A percentile compares a stretch with the other conserved stretches of the same genome.
Evolutionary conservation across 2,888 invertebrate genomes (phyloP).

Genomic region (Aporophyla nigra): DNA sequence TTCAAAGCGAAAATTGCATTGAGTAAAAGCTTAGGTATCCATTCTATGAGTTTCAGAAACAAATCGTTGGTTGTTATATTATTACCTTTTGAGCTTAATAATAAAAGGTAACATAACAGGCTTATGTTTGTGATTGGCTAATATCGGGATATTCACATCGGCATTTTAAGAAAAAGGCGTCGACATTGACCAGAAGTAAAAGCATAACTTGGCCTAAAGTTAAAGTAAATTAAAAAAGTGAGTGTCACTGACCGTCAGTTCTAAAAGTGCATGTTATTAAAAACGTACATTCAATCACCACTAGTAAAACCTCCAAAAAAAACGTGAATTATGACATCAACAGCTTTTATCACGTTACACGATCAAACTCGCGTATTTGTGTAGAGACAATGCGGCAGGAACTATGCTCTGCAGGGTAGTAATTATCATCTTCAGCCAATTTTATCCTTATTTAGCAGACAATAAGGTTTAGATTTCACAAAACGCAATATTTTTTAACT

Average conservation of each 20-base stretch:
- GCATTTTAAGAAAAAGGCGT: slow-evolving; percentile 5
- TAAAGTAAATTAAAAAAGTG: neutral
- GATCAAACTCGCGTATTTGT: slow-evolving; percentile 79
- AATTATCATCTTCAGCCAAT: slow-evolving; percentile 44
- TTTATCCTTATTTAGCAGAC: slow-evolving; percentile 51
- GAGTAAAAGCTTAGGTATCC: slow-evolving; percentile 18
- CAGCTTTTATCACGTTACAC: slow-evolving; percentile 75
- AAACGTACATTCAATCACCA: slow-evolving; percentile 64
- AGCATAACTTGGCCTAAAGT: neutral
- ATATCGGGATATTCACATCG: neutral
- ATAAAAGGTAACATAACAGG: neutral
- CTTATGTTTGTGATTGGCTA: neutral
- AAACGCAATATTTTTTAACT: slow-evolving; percentile 43
- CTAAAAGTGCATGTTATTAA: slow-evolving; percentile 34
- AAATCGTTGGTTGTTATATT: slow-evolving; percentile 13
- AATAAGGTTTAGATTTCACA: slow-evolving; percentile 67
- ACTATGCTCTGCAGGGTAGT: slow-evolving; percentile 77
- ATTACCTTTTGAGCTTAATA: neutral
- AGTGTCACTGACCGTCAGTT: slow-evolving; percentile 37
- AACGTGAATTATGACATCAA: slow-evolving; percentile 70
- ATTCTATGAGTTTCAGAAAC: slow-evolving; percentile 14
- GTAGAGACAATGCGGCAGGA: slow-evolving; percentile 87
- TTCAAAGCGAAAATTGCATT: slow-evolving; percentile 40
- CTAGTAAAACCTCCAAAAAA: slow-evolving; percentile 58
- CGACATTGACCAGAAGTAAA: slow-evolving; percentile 8